phyloP scores from a whole-genome alignment of 1,140 invertebrate species.

The Macrobrachium nipponense region DNA sequence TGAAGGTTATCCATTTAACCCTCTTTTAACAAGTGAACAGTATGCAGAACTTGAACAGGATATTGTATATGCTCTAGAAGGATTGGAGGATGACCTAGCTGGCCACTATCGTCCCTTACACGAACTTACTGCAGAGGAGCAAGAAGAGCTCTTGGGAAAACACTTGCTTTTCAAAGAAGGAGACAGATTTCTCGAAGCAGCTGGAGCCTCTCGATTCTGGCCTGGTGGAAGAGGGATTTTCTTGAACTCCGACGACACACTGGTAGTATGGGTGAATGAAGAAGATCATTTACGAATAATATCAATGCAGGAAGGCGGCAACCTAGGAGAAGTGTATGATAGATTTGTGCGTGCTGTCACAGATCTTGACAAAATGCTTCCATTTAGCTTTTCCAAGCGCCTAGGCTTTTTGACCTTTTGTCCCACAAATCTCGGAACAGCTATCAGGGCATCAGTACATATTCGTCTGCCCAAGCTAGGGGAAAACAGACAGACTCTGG shows the following conservation, averaged over 20 bases:
- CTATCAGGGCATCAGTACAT: conserved; percentile 84
- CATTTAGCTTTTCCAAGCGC: conserved; percentile 80
- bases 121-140: conserved; percentile 79
- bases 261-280: conserved; percentile 79
- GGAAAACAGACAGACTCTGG: conserved; percentile 83
- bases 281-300: conserved; percentile 88
- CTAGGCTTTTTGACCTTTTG: conserved; percentile 89
- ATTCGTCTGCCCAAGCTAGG: conserved; percentile 85
- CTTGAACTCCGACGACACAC: conserved; percentile 95
- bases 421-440: conserved; percentile 87
- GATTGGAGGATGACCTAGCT: not conserved
- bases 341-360: conserved; percentile 67
- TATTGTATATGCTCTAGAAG: conserved; percentile 74
- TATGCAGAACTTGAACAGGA: conserved; percentile 86
- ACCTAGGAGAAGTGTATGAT: conserved; percentile 73
- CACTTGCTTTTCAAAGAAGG: conserved; percentile 97
- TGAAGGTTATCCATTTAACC: conserved; percentile 75
- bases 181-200: conserved; percentile 83
- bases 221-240: conserved; percentile 94
- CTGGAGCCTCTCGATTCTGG: conserved; percentile 94
- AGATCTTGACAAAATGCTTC: conserved; percentile 76
- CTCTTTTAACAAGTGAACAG: conserved; percentile 45
- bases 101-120: conserved; percentile 79
- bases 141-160: too few relatives aligned
- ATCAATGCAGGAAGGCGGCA: conserved; percentile 96